A percentile compares a stretch with the other conserved stretches of the same genome.
Evolutionary conservation across 2,888 invertebrate species (phyloP).

Genomic region (Leucoma salicis): DNA sequence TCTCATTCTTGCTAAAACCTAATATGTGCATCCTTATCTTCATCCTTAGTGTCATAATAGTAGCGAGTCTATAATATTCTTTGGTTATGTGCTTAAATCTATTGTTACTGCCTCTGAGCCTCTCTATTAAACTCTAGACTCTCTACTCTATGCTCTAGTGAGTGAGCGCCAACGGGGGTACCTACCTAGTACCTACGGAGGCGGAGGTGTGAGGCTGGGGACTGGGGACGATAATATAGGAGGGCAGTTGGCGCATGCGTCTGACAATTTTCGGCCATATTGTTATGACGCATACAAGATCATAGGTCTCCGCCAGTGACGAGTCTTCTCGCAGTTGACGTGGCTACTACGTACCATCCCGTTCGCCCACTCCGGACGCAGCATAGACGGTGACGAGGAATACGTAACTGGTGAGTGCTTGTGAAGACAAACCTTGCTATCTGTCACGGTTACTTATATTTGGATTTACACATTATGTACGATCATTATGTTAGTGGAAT

Average conservation of each 20-base stretch:
- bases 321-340: constrained; percentile 94
- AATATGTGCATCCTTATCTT: too few relatives aligned
- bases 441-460: constrained; percentile 77
- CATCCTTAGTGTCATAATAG: too few relatives aligned
- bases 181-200: too few relatives aligned
- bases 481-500: constrained; percentile 49
- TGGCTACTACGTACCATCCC: constrained; percentile 96
- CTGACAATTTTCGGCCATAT: constrained; percentile 84
- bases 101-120: too few relatives aligned
- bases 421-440: constrained; percentile 79
- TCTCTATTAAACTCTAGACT: too few relatives aligned
- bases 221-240: constrained; percentile 2
- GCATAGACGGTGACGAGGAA: constrained; percentile 97
- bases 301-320: constrained; percentile 90
- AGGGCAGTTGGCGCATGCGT: constrained; percentile 65
- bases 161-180: too few relatives aligned
- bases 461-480: constrained; percentile 70
- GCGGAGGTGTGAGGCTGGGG: too few relatives aligned
- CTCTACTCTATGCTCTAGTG: too few relatives aligned
- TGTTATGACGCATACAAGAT: constrained; percentile 89
- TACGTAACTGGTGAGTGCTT: constrained; percentile 95
- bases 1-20: too few relatives aligned
- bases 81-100: too few relatives aligned
- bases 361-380: constrained; percentile 96
- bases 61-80: too few relatives aligned